These are phyloP conservation scores for Gymnocephalus cernua DNA, from an alignment of 2,113 vertebrate species.

Conservation along the genomic window DNA sequence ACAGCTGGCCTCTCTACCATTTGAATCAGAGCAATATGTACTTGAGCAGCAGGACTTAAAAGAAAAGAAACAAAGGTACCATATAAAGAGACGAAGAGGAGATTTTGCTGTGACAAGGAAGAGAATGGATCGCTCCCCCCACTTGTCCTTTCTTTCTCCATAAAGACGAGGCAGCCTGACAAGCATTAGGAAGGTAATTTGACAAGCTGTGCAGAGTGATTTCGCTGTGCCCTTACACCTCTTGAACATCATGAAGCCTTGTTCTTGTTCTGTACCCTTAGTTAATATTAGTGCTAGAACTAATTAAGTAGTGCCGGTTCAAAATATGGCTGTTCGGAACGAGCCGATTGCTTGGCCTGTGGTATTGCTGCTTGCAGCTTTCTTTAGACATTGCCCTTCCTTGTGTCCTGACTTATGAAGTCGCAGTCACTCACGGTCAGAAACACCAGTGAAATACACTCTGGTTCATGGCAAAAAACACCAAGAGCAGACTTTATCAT, in stretches of 20 bases:
- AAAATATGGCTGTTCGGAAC: too few species aligned
- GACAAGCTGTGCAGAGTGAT: conserved; percentile 75
- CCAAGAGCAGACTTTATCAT: too few species aligned
- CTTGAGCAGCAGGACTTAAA: conserved; percentile 64
- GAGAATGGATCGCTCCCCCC: conserved; percentile 67
- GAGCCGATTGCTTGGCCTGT: too few species aligned
- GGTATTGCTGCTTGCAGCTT: too few species aligned
- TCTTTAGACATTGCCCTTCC: too few species aligned
- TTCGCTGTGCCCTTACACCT: conserved; percentile 67
- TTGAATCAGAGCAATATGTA: conserved; percentile 67
- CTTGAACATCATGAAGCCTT: conserved; percentile 70
- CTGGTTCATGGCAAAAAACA: too few species aligned
- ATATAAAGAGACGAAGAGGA: conserved; percentile 65
- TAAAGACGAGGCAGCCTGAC: conserved; percentile 69
- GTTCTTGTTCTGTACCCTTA: conserved; percentile 59
- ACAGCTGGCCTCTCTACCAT: conserved; percentile 56
- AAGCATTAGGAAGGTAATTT: conserved; percentile 82
- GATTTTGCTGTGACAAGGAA: conserved; percentile 76
- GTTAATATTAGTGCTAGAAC: conserved; percentile 52
- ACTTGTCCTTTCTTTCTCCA: conserved; percentile 72
- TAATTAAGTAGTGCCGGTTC: too few species aligned
- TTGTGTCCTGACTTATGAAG: too few species aligned
- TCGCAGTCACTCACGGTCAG: too few species aligned
- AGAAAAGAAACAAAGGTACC: conserved; percentile 63
- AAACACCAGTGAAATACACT: too few species aligned